These are phyloP conservation scores for Chaetodon trifasciatus DNA, from an alignment of 2,797 vertebrate species.

Conservation along the genomic window DNA sequence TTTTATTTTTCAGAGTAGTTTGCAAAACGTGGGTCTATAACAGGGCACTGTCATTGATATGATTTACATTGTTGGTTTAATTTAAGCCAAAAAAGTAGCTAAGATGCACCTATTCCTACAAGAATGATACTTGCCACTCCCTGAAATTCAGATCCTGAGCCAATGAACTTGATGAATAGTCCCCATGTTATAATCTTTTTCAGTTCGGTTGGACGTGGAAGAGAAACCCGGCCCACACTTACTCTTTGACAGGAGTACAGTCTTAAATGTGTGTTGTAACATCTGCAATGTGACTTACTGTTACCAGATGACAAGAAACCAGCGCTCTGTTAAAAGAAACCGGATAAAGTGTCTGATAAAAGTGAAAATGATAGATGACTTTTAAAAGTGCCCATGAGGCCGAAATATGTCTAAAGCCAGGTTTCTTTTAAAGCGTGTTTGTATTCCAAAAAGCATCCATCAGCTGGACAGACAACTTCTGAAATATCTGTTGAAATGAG, in stretches of 20 bases:
- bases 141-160: neutral
- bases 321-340: slow-evolving; percentile 18
- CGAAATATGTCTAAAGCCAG: slow-evolving; percentile 18
- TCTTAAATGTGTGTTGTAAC: slow-evolving; percentile 23
- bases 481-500: neutral
- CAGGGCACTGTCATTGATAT: neutral
- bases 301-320: slow-evolving; percentile 48
- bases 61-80: slow-evolving; percentile 4
- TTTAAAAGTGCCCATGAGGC: slow-evolving; percentile 3
- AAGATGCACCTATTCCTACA: neutral
- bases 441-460: neutral
- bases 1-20: slow-evolving; percentile 10
- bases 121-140: neutral
- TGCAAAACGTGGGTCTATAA: neutral
- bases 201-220: neutral
- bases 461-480: neutral
- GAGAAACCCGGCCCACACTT: slow-evolving; percentile 6
- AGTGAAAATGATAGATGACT: slow-evolving; percentile 11
- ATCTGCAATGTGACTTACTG: slow-evolving; percentile 41
- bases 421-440: slow-evolving; percentile 2
- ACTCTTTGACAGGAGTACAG: neutral
- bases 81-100: slow-evolving; percentile 9
- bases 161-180: neutral
- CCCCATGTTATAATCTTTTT: neutral
- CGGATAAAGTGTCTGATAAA: slow-evolving; percentile 10